phyloP scores from a whole-genome alignment of 2,797 vertebrate species.

The Hipposideros larvatus region DNA sequence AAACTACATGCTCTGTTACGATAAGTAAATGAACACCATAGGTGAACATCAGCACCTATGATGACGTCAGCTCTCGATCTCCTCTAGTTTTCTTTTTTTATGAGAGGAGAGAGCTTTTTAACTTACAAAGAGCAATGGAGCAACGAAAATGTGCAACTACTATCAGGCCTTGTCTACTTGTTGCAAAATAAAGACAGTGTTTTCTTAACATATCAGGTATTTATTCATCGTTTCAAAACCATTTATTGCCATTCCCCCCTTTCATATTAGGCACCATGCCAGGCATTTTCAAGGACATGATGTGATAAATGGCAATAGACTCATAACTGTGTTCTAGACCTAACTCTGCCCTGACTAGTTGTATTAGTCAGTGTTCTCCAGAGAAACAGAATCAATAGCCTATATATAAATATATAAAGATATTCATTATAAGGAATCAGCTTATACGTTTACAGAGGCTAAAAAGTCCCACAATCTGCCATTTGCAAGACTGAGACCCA shows the following conservation, averaged over 20 bases:
- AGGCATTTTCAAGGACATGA: neutral
- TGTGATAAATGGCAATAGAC: neutral
- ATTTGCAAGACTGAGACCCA: neutral
- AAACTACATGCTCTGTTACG: neutral
- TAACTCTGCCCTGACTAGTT: neutral
- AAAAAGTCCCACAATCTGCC: neutral
- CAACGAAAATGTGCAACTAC: constrained; percentile 18
- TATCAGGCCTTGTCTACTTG: neutral
- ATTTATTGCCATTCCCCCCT: neutral
- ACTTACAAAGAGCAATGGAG: constrained; percentile 3
- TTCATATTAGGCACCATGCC: neutral
- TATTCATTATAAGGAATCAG: neutral
- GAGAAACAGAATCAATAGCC: neutral
- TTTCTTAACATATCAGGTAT: neutral
- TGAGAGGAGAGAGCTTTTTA: neutral
- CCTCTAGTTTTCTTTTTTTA: neutral
- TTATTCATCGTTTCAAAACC: neutral
- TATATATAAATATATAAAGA: neutral
- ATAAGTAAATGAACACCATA: constrained; percentile 47
- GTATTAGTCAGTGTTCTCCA: neutral
- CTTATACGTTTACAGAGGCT: neutral
- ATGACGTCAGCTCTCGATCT: constrained; percentile 4
- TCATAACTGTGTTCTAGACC: neutral
- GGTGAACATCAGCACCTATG: neutral
- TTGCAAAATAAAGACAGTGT: neutral